Percentiles rank a stretch among this genome's conserved stretches.
Evolutionary conservation across 2,113 vertebrate species (phyloP).

Genomic region (Aphyosemion australe): DNA sequence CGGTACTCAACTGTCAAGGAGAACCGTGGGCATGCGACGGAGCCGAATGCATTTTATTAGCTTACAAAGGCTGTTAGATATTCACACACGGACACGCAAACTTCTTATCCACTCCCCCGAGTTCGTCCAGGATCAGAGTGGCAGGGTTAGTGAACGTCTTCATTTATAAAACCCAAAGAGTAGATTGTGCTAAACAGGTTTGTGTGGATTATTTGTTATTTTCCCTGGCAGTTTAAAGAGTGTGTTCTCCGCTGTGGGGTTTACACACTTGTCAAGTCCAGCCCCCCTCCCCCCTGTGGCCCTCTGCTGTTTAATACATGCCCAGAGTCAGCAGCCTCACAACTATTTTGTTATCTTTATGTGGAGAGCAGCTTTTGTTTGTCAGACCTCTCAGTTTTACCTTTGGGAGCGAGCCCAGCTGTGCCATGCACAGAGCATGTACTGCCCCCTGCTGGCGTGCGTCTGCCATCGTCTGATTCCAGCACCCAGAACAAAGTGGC

Average conservation of each 20-base stretch:
- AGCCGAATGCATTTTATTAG: constrained; percentile 62
- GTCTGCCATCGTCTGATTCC: constrained; percentile 38
- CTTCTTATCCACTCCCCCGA: constrained; percentile 28
- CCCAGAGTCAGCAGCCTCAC: constrained; percentile 64
- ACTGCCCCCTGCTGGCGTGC: constrained; percentile 82
- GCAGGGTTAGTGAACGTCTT: constrained; percentile 50
- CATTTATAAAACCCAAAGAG: constrained; percentile 45
- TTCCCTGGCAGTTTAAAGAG: constrained; percentile 56
- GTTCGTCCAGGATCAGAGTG: constrained; percentile 36
- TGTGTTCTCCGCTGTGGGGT: constrained; percentile 57
- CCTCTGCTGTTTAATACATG: constrained; percentile 76
- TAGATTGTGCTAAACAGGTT: constrained; percentile 32
- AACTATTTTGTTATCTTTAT: constrained; percentile 77
- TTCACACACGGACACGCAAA: constrained; percentile 34
- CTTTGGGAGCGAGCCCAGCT: constrained; percentile 45
- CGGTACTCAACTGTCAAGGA: constrained; percentile 58
- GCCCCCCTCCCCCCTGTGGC: constrained; percentile 52
- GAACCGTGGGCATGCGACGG: constrained; percentile 51
- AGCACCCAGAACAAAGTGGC: constrained; percentile 63
- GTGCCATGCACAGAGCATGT: constrained; percentile 67
- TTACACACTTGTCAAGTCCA: constrained; percentile 73
- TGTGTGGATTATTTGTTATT: constrained; percentile 49
- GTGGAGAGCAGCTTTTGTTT: constrained; percentile 68
- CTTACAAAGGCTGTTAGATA: constrained; percentile 51
- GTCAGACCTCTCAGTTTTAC: constrained; percentile 66